Conservation (phyloP, 2,888 invertebrate genomes). For the Noctua pronuba region DNA sequence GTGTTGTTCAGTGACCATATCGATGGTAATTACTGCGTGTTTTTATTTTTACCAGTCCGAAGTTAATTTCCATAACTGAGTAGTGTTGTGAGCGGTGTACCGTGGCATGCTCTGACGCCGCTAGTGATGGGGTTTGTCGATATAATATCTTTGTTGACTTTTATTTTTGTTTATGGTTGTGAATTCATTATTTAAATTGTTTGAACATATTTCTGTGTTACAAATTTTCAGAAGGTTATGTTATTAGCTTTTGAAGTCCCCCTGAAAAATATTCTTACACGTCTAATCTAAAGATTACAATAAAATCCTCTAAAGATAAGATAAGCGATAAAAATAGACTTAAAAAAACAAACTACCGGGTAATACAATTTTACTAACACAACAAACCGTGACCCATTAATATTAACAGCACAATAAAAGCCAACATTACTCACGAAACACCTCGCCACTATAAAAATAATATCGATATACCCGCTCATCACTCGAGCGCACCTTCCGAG, state of each 20-base stretch:
- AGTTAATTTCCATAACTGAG: conserved; percentile 88
- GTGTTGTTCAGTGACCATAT: conserved; percentile 84
- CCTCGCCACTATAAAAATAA: conserved; percentile 65
- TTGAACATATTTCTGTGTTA: not conserved
- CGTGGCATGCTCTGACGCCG: conserved; percentile 79
- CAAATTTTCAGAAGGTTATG: not conserved
- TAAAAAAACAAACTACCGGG: not conserved
- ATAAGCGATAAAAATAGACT: not conserved
- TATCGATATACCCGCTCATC: conserved; percentile 71
- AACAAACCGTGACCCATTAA: conserved; percentile 47
- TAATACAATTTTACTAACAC: conserved; percentile 14
- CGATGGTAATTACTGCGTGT: conserved; percentile 85
- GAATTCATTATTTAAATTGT: not conserved
- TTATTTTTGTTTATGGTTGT: not conserved
- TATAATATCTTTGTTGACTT: conserved; percentile 18
- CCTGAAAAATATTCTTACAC: not conserved
- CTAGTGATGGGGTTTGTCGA: conserved; percentile 78
- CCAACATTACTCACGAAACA: conserved; percentile 44
- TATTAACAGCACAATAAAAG: conserved; percentile 43
- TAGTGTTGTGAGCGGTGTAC: conserved; percentile 84
- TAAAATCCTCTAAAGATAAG: not conserved
- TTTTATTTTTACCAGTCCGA: conserved; percentile 85
- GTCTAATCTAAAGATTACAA: not conserved
- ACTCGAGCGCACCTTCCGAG: conserved; percentile 79
- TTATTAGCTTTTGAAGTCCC: not conserved